Evolutionary conservation across 2,888 invertebrate genomes (phyloP), one percentile per base, ranked within the genome.

Genomic region (Lapara coniferarum): DNA sequence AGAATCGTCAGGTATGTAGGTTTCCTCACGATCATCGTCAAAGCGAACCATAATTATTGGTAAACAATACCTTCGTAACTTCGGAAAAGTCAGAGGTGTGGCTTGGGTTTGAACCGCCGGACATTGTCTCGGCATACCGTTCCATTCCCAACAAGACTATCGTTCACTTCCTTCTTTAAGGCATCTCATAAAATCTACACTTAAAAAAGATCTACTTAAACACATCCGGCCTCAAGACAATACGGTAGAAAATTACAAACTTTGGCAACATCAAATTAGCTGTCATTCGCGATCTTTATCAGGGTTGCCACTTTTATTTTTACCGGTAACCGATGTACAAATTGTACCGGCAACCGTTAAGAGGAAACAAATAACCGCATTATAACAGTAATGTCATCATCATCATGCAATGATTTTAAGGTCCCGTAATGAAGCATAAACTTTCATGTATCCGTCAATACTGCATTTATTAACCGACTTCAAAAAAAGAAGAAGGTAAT

Each of bases 311-410:
- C 46, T 63, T 16, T 10, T 13, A 46, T 19, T 46, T 19, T 46
- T 63, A 46, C 49, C 19, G 19, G 63, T 46, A 25, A 63, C 19
- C 49, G 63, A 46, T 25, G 56, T 63, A 49, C 59, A 59, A 46
- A 55, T 19, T 71, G 52, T 55, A 66, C 69, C 70, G 68, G 59
- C 71, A 75, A 72, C 71, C 67, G 75, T 70, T 70, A 72, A 75
- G 76, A 78, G 77, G 79, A 78, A 79, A 71, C 72, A 67, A 67
- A 53, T 72, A 75, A 75, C 73, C 69, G 72, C 68, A 73, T 71
- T 71, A 68, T 78, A 82, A 82, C 84, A 73, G 81, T 81, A 78
- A 53, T 66, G 68, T 67, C 69, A 67, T 66, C 68, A 69, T 25
- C 68, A 71, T 49, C 44, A 63, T 70, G 69, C 72, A 75, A 75